phyloP scores from a whole-genome alignment of 2,888 invertebrate genomes.

The Sipha maydis region DNA sequence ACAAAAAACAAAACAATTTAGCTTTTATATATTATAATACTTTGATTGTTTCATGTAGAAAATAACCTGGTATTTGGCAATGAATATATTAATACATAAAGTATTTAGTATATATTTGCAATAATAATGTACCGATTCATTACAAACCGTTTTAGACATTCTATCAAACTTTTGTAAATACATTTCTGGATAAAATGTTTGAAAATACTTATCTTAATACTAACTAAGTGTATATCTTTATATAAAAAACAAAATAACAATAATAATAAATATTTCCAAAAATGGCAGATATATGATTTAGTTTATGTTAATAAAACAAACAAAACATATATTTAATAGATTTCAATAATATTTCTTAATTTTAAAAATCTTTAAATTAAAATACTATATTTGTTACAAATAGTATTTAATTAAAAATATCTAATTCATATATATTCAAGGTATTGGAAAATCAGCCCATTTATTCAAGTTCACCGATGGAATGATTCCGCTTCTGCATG shows the following conservation, averaged over 20 bases:
- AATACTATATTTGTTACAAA: conserved; percentile 8
- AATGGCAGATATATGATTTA: conserved; percentile 7
- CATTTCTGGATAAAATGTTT: background rate
- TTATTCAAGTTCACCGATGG: conserved; percentile 88
- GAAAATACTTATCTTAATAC: background rate
- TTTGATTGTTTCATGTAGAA: conserved; percentile 13
- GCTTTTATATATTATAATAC: background rate
- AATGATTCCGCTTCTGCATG: conserved; percentile 87
- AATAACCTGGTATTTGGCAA: background rate
- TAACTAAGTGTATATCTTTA: background rate
- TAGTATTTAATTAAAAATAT: conserved; percentile 11
- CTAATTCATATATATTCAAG: conserved; percentile 1
- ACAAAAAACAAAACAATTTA: background rate
- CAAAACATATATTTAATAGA: background rate
- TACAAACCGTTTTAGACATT: background rate
- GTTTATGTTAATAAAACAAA: background rate
- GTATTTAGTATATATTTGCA: background rate
- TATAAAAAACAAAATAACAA: conserved; percentile 14
- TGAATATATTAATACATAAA: background rate
- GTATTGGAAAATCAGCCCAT: conserved; percentile 79
- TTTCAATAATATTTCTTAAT: background rate
- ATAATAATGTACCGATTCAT: background rate
- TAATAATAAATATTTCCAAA: conserved; percentile 16
- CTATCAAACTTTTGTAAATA: background rate
- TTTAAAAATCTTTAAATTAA: background rate